Conservation (phyloP, 2,888 invertebrate genomes). For the Pardosa pseudoannulata region DNA sequence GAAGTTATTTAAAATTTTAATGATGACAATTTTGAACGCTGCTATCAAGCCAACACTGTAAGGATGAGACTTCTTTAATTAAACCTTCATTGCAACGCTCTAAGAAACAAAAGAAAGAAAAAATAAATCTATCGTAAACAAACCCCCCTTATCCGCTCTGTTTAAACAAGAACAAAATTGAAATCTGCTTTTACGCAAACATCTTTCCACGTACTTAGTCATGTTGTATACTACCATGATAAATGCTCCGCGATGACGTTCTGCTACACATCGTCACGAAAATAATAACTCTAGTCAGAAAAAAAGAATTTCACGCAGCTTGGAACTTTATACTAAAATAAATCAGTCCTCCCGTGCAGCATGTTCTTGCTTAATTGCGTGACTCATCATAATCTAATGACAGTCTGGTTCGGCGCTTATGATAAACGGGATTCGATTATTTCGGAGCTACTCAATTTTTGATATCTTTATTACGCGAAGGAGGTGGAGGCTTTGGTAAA, state of each 20-base stretch:
- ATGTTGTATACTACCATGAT: neutral
- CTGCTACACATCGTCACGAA: slow-evolving; percentile 33
- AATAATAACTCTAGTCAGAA: slow-evolving; percentile 25
- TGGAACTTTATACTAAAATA: slow-evolving; percentile 31
- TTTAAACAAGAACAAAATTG: slow-evolving; percentile 1
- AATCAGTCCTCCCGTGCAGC: slow-evolving; percentile 19
- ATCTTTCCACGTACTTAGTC: slow-evolving; percentile 10
- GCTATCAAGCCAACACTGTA: too few species aligned
- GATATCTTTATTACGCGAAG: slow-evolving; percentile 43
- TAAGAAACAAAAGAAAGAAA: neutral
- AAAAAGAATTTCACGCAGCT: slow-evolving; percentile 16
- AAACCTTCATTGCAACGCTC: neutral
- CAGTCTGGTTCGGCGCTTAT: slow-evolving; percentile 23
- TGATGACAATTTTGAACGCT: too few species aligned
- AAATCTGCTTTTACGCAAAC: neutral
- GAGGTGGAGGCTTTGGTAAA: slow-evolving; percentile 11
- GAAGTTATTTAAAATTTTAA: too few species aligned
- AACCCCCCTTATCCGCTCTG: neutral
- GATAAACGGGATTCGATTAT: slow-evolving; percentile 64
- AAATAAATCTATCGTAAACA: neutral
- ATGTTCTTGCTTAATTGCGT: slow-evolving; percentile 41
- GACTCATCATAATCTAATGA: slow-evolving; percentile 38
- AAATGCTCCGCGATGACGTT: neutral
- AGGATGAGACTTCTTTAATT: too few species aligned
- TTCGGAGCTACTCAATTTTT: slow-evolving; percentile 31